A percentile compares a stretch with the other conserved stretches of the same genome.
phyloP scores from a whole-genome alignment of 2,113 vertebrate genomes.

The Megaceryle maxima region DNA sequence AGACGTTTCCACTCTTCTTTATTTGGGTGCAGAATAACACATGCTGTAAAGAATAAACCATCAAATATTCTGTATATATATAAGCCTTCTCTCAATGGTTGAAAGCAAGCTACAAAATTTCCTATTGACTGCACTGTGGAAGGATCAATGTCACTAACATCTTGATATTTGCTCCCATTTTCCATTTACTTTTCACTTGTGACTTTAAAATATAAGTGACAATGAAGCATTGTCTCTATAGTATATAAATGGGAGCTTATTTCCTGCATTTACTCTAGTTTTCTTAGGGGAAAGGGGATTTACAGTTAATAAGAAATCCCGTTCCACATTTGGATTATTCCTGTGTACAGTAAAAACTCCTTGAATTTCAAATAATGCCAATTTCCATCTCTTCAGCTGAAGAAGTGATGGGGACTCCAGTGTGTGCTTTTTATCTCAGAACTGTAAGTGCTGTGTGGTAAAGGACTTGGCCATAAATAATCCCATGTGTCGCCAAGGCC shows the following conservation, averaged over 20 bases:
- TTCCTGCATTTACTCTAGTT: slow-evolving; percentile 55
- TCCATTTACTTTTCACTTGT: slow-evolving; percentile 60
- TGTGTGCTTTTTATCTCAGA: background rate
- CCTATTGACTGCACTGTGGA: background rate
- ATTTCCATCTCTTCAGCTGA: slow-evolving; percentile 46
- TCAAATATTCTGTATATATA: background rate
- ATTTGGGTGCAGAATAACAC: background rate
- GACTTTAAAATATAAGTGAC: slow-evolving; percentile 31
- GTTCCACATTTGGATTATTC: slow-evolving; percentile 59
- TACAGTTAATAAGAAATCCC: slow-evolving; percentile 59
- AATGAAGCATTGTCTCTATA: slow-evolving; percentile 20
- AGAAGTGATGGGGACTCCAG: background rate
- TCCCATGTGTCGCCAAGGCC: background rate
- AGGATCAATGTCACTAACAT: slow-evolving; percentile 18
- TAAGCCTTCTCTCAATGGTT: background rate
- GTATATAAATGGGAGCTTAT: slow-evolving; percentile 51
- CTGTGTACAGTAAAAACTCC: slow-evolving; percentile 53
- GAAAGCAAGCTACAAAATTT: background rate
- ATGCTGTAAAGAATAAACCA: background rate
- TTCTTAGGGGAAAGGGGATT: slow-evolving; percentile 56
- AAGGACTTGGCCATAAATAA: slow-evolving; percentile 32
- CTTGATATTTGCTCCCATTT: slow-evolving; percentile 43
- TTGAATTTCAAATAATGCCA: slow-evolving; percentile 62
- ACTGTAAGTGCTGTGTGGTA: background rate
- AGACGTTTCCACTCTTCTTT: background rate